Evolutionary conservation across 2,113 vertebrate species (phyloP).

Genomic region (Bagarius yarrelli): DNA sequence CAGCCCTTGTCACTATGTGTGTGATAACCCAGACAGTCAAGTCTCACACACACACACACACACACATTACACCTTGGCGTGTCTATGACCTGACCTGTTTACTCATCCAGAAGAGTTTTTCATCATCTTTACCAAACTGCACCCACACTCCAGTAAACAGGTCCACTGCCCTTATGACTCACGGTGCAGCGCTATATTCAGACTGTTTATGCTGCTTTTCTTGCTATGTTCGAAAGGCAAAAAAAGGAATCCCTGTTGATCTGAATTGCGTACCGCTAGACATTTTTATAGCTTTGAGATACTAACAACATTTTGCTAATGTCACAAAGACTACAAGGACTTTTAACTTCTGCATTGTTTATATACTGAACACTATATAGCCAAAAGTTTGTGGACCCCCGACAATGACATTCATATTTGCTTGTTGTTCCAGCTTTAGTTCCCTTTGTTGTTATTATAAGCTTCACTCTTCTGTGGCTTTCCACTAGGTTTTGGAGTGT

Average conservation of each 20-base stretch:
- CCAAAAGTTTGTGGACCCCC: neutral
- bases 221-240: neutral
- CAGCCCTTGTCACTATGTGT: neutral
- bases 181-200: conserved; percentile 27
- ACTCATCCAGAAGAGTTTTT: conserved; percentile 36
- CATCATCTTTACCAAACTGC: conserved; percentile 36
- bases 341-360: neutral
- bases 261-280: neutral
- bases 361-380: neutral
- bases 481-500: neutral
- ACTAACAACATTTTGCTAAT: neutral
- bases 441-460: neutral
- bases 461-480: neutral
- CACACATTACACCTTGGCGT: conserved; percentile 30
- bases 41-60: conserved; percentile 31
- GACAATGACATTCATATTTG: too few relatives aligned
- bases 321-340: too few relatives aligned
- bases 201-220: conserved; percentile 29
- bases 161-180: conserved; percentile 39
- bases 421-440: neutral
- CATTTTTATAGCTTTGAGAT: neutral
- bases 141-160: conserved; percentile 32
- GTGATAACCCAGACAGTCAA: conserved; percentile 26
- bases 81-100: conserved; percentile 40
- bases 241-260: conserved; percentile 27